Percentiles rank a stretch among this genome's conserved stretches.
phyloP scores from a whole-genome alignment of 2,113 vertebrate species.

The Talpa occidentalis region DNA sequence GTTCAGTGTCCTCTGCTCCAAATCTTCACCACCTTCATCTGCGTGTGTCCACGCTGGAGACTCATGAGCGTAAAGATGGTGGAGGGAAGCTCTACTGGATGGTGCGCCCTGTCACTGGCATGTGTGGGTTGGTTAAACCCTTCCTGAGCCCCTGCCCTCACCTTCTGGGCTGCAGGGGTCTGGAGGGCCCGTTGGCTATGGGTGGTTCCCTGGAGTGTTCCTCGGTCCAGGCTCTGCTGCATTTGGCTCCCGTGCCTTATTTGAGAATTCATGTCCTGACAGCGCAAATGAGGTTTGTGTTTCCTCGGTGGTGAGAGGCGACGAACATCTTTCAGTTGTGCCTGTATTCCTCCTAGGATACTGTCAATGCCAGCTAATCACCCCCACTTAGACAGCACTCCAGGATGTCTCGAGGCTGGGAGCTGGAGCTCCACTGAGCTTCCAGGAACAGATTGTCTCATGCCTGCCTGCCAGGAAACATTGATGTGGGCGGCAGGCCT shows the following conservation, averaged over 20 bases:
- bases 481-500: background rate
- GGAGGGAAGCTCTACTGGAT: background rate
- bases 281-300: background rate
- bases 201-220: background rate
- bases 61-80: background rate
- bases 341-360: too few species aligned
- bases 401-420: too few species aligned
- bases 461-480: background rate
- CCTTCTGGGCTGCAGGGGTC: rapidly evolving
- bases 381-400: too few species aligned
- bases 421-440: background rate
- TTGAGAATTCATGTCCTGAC: background rate
- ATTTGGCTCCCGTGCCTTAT: background rate
- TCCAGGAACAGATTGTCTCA: background rate
- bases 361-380: too few species aligned
- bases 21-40: background rate
- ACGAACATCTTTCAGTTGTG: too few species aligned
- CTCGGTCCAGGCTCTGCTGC: background rate
- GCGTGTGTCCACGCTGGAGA: background rate
- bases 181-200: background rate
- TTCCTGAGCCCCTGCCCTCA: background rate
- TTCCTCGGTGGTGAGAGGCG: background rate
- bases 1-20: background rate
- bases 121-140: background rate
- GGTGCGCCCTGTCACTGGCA: rapidly evolving